Base-by-base conservation (phyloP, 1,140 invertebrate genomes). In the Leptinotarsa lineolata region DNA sequence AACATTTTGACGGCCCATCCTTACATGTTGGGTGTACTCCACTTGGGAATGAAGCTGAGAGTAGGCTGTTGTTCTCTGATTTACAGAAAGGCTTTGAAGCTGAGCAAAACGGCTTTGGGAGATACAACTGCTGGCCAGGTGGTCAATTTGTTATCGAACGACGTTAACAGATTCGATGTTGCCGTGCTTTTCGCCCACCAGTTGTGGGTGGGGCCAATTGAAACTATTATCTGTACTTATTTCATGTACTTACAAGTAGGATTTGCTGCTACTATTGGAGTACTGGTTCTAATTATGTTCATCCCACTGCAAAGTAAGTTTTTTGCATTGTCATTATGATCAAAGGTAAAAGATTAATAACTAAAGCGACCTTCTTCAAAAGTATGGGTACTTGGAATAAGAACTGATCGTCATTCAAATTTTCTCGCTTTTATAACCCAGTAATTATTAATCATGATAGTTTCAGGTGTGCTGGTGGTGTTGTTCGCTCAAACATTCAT, bases 81-180 rank as follows among this genome's bases (percentile, higher is more conserved):
- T 74, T 94, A 93, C 79, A 89, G 91, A 91, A 94, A 94, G 86
- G 90, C 91, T 18, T 83, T 94, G 21, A 87, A 88, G 20, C 81
- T 94, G 12, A 93, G 89, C 68, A 91, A 91, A 82, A 90, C 88
- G 2, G 91, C 94, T 93, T 84, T 96, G 48, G 90, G 91, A 4
- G 73, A 92, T 80, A 94, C 93, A 1, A 94, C 93, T 11, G 85
- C 91, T 1, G 94, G 95, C 0, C 94, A 95, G 85, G 91, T 95
- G 59, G 93, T 96, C 0, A 97, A 96, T 85, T 84, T 96, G 1
- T 88, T 96, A 84, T 94, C 94, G 1, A 96, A 95, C 81, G 94
- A 95, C 78, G 91, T 92, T 8, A 92, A 89, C 72, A 87, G 92
- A 24, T 90, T 94, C 79, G 92, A 94, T 82, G 86, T 89, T 46